These are phyloP conservation scores for Lasiurus borealis DNA, from an alignment of 2,113 vertebrate genomes.

Conservation along the genomic window DNA sequence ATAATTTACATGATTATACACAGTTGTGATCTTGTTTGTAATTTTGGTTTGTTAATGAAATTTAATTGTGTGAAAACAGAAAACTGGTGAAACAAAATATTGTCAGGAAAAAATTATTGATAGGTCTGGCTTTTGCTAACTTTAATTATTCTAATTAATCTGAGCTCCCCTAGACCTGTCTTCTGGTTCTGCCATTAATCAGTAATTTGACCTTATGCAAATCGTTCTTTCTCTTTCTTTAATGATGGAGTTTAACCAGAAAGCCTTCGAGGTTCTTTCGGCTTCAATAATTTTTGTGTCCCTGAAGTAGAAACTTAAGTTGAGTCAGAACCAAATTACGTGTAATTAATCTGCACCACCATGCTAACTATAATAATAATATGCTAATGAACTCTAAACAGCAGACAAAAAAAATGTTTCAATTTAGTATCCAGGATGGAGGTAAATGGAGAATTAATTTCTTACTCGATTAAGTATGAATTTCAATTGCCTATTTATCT, in stretches of 20 bases:
- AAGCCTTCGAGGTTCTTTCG: not conserved
- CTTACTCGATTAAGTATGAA: conserved; percentile 51
- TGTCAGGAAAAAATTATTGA: conserved; percentile 50
- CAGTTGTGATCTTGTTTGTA: not conserved
- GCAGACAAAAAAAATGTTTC: conserved; percentile 32
- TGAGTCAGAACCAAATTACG: conserved; percentile 48
- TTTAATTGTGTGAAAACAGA: not conserved
- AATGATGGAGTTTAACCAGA: conserved; percentile 36
- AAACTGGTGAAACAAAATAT: not conserved
- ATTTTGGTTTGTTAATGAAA: conserved; percentile 27
- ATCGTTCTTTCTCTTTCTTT: conserved; percentile 22
- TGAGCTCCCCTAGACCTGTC: not conserved
- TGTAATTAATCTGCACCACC: not conserved
- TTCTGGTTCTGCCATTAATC: conserved; percentile 41
- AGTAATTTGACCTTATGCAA: not conserved
- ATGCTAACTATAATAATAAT: conserved; percentile 28
- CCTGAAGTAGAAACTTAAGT: conserved; percentile 34
- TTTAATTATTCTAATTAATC: conserved; percentile 68
- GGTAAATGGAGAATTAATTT: conserved; percentile 35
- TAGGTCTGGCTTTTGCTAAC: conserved; percentile 20
- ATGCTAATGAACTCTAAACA: not conserved
- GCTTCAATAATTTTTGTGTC: conserved; percentile 29
- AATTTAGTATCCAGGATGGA: conserved; percentile 27
- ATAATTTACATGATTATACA: not conserved
- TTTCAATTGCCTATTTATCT: conserved; percentile 34